Percentiles rank a stretch among this genome's conserved stretches.
phyloP scores from a whole-genome alignment of 2,797 vertebrate species.

The Peromyscus melanophrys region DNA sequence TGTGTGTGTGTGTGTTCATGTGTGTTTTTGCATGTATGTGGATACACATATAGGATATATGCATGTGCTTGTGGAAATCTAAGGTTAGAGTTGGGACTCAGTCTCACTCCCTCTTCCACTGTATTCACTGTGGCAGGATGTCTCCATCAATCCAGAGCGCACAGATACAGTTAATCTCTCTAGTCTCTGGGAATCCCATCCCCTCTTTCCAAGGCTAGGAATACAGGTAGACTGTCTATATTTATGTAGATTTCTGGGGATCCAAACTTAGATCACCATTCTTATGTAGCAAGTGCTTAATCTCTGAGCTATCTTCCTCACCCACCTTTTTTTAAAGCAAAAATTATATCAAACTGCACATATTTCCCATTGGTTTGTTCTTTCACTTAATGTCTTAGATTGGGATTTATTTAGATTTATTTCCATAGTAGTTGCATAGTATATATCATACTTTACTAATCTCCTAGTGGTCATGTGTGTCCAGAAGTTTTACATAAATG shows the following conservation, averaged over 20 bases:
- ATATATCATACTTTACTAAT: background rate
- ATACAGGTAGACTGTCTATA: background rate
- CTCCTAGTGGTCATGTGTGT: slow-evolving; percentile 13
- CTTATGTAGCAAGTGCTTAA: background rate
- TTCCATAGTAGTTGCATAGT: background rate
- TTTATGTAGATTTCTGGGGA: background rate
- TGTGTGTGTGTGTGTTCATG: background rate
- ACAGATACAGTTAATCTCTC: background rate
- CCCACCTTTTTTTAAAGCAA: background rate
- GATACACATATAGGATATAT: background rate
- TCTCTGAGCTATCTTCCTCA: background rate
- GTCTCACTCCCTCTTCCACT: background rate
- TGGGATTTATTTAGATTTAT: background rate
- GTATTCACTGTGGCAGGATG: background rate
- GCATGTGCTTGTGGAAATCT: background rate
- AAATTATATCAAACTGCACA: background rate
- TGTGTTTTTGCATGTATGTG: background rate
- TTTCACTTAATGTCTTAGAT: background rate
- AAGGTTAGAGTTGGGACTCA: background rate
- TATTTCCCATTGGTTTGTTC: slow-evolving; percentile 15
- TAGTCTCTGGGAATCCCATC: background rate
- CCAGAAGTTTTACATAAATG: background rate
- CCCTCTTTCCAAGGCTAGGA: background rate
- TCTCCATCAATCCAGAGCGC: background rate
- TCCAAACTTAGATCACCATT: background rate